Base-by-base conservation (phyloP, 2,797 vertebrate genomes). In the Epinephelus malabaricus region DNA sequence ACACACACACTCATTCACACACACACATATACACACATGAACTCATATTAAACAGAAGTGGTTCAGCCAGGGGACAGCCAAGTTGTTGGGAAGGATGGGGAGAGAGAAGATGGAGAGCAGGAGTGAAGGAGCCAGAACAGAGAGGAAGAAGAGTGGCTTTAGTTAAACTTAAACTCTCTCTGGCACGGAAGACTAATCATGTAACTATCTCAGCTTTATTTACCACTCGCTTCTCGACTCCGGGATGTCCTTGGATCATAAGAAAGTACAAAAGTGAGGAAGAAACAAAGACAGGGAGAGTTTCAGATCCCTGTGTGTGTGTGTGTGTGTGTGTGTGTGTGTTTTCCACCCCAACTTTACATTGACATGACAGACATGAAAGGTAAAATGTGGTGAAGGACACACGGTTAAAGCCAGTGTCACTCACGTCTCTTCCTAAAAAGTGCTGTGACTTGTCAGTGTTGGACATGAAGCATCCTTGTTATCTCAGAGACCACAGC, bases 51-150 rank as follows among this genome's bases (percentile, higher is more conserved):
- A 86, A 90, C 85, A 89, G 58, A 78, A 73, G 70, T 89, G 87
- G 92, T 93, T 93, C 89, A 94, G 75, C 82, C 78, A 88, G 76
- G 77, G 90, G 91, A 93, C 91, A 93, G 83, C 66, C 69, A 83
- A 86, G 79, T 87, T 88, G 69, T 78, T 78, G 72, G 74, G 78
- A 84, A 82, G 79, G 79, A 89, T 75, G 61, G 77, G 40, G 66
- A 77, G 82, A 62, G 66, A 60, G 50, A 21, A 75, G 63, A 88
- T 75, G 73, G 53, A 85, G 75, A 76, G 55, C 69, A 76, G 79
- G 55, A 69, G 56, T 51, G 50, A 78, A 70, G 72, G 58, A 85
- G 78, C 73, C 73, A 80, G 70, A 86, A 76, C 56, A 63, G 56
- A 81, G 54, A 73, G 49, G 62, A 83, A 72, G 51, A 86, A 76